Evolutionary conservation across 2,113 vertebrate species (phyloP), one percentile per base, ranked within the genome.

Genomic region (Ellobius talpinus): DNA sequence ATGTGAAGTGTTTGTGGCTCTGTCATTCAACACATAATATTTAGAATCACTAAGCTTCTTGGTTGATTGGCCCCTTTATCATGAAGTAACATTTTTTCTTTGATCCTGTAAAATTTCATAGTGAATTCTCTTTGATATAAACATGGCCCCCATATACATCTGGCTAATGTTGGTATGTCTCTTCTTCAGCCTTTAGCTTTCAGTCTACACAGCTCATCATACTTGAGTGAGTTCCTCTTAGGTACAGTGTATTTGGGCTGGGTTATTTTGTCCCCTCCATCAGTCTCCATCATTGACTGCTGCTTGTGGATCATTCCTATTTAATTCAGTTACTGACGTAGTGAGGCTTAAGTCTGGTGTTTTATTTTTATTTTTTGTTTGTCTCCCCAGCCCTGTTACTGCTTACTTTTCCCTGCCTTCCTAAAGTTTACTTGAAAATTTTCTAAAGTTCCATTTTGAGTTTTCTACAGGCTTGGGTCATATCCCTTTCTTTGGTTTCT

Each of bases 401-500:
- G 26, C 52, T 72, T 85, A 55, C 33, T 63, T 70, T 81, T 88
- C 66, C 68, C 66, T 84, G 31, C 7, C 47, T 77, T 82, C 58
- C 36, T 94, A 14, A 70, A 29, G 61, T 50, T 94, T 84, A 91
- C 10, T 70, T 84, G 36, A 47, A 77, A 52, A 84, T 70, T 42
- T 70, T 94, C 76, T 50, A 42, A 78, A 94, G 74, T 77, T 91
- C 7, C 33, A 61, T 89, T 94, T 94, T 84, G 39, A 81, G 74
- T 93, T 74, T 68, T 76, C 33, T 50, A 39, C 9, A 94, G 47
- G 42, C 50, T 39, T 91, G 47, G 0, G 21, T n/a, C 91, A 8
- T 81, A 24, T 63, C 42, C 73, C 58, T 68, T 33, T 68, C 65
- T 68, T 33, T 68, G 66, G 29, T 14, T 68, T 33, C 66, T 68